These are phyloP conservation scores for Notothenia rossii DNA, from an alignment of 2,113 vertebrate genomes.

Conservation along the genomic window DNA sequence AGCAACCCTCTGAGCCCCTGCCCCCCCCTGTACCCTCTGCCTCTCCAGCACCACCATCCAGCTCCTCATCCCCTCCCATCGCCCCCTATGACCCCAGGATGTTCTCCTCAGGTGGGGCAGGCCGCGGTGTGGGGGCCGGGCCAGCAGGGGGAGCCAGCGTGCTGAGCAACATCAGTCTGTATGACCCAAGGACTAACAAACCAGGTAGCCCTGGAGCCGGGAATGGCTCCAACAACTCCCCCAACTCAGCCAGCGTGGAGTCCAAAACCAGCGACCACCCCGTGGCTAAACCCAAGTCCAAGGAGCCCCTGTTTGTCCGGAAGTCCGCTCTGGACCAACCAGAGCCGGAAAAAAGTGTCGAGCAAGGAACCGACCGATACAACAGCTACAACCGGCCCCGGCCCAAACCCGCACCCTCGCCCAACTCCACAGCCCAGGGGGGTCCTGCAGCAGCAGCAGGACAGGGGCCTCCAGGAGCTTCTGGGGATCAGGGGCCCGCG, in stretches of 20 bases:
- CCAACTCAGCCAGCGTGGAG: slow-evolving; percentile 58
- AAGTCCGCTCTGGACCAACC: slow-evolving; percentile 92
- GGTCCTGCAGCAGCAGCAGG: slow-evolving; percentile 32
- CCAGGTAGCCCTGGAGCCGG: slow-evolving; percentile 68
- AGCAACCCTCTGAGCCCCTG: slow-evolving; percentile 59
- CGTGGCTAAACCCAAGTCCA: slow-evolving; percentile 79
- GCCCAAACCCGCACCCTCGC: slow-evolving; percentile 83
- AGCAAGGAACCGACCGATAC: slow-evolving; percentile 88
- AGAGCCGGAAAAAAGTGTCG: slow-evolving; percentile 82
- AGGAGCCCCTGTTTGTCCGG: slow-evolving; percentile 91
- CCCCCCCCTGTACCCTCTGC: slow-evolving; percentile 43
- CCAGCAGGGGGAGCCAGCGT: slow-evolving; percentile 87
- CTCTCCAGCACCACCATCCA: slow-evolving; percentile 56
- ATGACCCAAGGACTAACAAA: slow-evolving; percentile 90
- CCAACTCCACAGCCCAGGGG: slow-evolving; percentile 67
- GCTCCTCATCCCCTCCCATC: slow-evolving; percentile 77
- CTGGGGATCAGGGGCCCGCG: slow-evolving; percentile 71
- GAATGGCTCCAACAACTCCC: slow-evolving; percentile 66
- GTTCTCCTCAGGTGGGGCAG: slow-evolving; percentile 85
- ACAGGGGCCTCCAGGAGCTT: slow-evolving; percentile 48
- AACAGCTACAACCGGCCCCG: slow-evolving; percentile 95
- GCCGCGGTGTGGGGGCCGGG: slow-evolving; percentile 72
- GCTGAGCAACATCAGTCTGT: slow-evolving; percentile 92
- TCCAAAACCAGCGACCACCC: slow-evolving; percentile 70
- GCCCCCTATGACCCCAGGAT: slow-evolving; percentile 93